Conservation (phyloP, 2,113 vertebrate species). For the Phaethornis superciliosus region DNA sequence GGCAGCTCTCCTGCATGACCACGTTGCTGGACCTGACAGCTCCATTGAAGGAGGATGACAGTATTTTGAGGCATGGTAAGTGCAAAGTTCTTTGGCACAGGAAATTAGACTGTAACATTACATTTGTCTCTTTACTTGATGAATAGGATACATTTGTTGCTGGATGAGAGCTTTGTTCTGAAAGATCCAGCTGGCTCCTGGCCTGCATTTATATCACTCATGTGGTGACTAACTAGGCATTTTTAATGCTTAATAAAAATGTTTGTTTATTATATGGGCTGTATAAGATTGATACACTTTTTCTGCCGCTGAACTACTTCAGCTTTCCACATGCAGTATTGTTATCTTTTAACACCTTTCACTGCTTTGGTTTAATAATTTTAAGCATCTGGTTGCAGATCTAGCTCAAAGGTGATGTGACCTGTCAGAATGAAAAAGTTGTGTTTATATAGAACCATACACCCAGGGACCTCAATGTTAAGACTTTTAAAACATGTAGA, state of each 20-base stretch:
- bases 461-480: not conserved
- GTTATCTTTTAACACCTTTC: not conserved
- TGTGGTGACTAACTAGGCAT: not conserved
- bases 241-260: conserved; percentile 9
- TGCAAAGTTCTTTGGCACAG: not conserved
- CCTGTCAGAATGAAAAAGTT: conserved; percentile 19
- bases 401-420: not conserved
- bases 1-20: conserved; percentile 1
- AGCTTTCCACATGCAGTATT: not conserved
- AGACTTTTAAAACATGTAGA: no score
- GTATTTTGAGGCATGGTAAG: not conserved
- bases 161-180: not conserved
- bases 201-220: not conserved
- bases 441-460: conserved; percentile 4
- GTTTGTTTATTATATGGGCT: not conserved
- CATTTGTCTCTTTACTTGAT: not conserved
- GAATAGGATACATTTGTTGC: not conserved
- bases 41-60: not conserved
- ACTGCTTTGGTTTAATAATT: not conserved
- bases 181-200: not conserved
- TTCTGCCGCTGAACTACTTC: not conserved
- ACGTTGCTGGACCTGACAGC: conserved; percentile 16
- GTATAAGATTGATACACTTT: not conserved
- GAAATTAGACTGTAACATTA: not conserved
- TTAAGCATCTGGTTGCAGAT: not conserved